A percentile compares a stretch with the other conserved stretches of the same genome.
Evolutionary conservation across 2,888 invertebrate species (phyloP).

Genomic region (Myathropa florea): DNA sequence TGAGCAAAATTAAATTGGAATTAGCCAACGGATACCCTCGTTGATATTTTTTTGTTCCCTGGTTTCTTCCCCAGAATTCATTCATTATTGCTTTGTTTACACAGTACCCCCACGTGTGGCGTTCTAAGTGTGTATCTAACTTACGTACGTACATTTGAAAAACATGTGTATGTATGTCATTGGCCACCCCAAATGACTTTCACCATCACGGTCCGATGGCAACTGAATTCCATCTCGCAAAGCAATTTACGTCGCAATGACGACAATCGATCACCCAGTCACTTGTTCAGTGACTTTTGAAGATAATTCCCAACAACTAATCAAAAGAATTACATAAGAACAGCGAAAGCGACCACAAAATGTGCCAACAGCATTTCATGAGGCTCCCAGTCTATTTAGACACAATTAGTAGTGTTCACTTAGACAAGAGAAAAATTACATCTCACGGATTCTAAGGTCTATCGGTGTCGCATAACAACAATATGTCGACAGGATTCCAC

Average conservation of each 20-base stretch:
- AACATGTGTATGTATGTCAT: neutral
- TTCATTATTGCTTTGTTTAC: neutral
- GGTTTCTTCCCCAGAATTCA: neutral
- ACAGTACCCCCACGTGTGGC: neutral
- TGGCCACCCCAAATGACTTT: neutral
- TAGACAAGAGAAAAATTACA: neutral
- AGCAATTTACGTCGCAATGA: conserved; percentile 26
- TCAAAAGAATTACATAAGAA: conserved; percentile 26
- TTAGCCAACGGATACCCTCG: neutral
- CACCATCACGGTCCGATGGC: neutral
- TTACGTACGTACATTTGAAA: neutral
- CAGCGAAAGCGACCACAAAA: neutral
- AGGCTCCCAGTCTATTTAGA: neutral
- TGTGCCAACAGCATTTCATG: conserved; percentile 12
- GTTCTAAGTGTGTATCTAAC: neutral
- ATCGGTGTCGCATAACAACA: conserved; percentile 49
- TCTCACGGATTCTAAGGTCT: neutral
- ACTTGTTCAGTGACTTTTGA: neutral
- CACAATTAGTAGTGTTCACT: neutral
- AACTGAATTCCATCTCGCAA: neutral
- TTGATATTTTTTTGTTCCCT: neutral
- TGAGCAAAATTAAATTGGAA: neutral
- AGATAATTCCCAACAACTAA: conserved; percentile 8
- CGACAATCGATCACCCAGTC: conserved; percentile 27
- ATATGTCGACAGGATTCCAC: conserved; percentile 46